Evolutionary conservation across 2,888 invertebrate species (phyloP), one percentile per base, ranked within the genome.

Genomic region (Helleia helle): DNA sequence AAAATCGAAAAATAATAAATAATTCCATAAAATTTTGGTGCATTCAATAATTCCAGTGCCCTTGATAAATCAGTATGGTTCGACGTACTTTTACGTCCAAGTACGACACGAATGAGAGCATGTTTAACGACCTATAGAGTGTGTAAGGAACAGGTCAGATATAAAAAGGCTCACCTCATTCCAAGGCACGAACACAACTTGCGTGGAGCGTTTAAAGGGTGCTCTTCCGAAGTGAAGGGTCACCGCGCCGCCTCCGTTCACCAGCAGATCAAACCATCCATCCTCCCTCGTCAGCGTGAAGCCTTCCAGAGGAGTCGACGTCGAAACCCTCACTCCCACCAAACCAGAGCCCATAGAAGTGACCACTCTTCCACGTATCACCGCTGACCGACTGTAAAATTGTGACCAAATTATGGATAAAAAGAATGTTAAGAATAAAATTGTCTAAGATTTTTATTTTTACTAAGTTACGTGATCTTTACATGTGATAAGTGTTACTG

Each of bases 211-310:
- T 49, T 94, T 91, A 77, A 96, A 96, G 1, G 96, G 96, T 28
- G 94, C 92, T 44, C 96, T 87, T 43, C 97, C 96, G 65, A 99
- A 98, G 68, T 96, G 95, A 38, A 99, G 81, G 0, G 95, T 96
- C 2, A 99, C 95, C 1, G 97, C 96, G 0, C 97, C 97, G 1
- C 99, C 99, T n/a, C 99, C 99, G 74, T 99, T 99, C 9, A 99
- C 98, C 64, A 99, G 88, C 38, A 99, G 88, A 81, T 99, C 99
- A 84, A 99, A 99, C 95, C 95, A 95, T 37, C 96, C 96, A 58
- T 95, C 95, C 52, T 95, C 94, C 44, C 95, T 87, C 2, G 96
- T 96, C 43, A 96, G 76, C 0, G 99, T 99, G 79, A 97, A 97
- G 8, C 99, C 99, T 86, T 97, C 97, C 36, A 95, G 87, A n/a